These are phyloP conservation scores for Acanthopagrus latus DNA, from an alignment of 2,797 vertebrate species.

Conservation along the genomic window DNA sequence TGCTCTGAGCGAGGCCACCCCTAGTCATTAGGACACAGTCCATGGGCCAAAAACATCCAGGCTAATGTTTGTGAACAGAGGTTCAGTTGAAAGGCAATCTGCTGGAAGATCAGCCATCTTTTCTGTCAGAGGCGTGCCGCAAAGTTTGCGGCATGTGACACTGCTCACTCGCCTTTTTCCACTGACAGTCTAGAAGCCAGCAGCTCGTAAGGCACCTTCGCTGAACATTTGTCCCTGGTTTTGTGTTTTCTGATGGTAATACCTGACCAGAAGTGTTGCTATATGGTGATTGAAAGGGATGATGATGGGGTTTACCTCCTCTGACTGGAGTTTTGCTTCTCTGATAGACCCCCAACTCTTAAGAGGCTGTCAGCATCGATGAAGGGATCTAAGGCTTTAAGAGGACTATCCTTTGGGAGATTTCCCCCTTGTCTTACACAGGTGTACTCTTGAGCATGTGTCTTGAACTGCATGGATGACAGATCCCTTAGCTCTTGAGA, in stretches of 20 bases:
- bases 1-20: background rate
- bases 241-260: background rate
- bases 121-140: background rate
- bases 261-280: background rate
- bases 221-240: background rate
- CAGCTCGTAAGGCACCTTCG: background rate
- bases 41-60: background rate
- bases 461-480: background rate
- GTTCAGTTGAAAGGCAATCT: background rate
- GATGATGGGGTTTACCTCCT: background rate
- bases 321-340: background rate
- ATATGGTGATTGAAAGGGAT: background rate
- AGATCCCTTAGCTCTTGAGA: background rate
- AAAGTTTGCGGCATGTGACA: background rate
- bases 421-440: background rate
- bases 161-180: constrained; percentile 1
- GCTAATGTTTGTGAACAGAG: background rate
- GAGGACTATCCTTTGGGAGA: background rate
- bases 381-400: background rate
- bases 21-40: background rate
- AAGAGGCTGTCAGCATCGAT: background rate
- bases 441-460: background rate
- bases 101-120: background rate
- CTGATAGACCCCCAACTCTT: background rate
- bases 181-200: background rate